Conservation (phyloP, 2,888 invertebrate genomes). For the Smittia sp. region DNA sequence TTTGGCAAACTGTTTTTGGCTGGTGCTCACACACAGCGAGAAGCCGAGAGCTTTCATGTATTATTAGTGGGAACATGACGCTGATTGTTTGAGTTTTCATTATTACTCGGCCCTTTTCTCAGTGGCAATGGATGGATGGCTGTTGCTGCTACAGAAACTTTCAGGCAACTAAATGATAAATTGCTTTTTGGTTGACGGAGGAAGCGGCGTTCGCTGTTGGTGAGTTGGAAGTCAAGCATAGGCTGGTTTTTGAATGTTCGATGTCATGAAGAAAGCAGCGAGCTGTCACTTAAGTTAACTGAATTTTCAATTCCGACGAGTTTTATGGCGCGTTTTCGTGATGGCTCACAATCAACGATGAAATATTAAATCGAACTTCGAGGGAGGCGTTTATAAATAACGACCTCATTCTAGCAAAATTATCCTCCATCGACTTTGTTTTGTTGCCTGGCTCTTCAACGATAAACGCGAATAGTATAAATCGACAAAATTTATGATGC, state of each 20-base stretch:
- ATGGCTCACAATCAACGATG: too few species aligned
- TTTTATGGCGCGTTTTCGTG: too few species aligned
- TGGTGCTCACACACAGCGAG: neutral
- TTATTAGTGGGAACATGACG: conserved; percentile 35
- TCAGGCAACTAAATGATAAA: conserved; percentile 16
- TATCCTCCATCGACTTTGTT: too few species aligned
- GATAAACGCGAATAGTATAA: too few species aligned
- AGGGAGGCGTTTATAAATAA: too few species aligned
- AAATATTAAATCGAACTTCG: too few species aligned
- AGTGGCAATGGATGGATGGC: neutral
- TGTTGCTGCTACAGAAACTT: conserved; percentile 15
- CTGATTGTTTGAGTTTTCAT: conserved; percentile 37
- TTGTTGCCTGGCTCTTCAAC: too few species aligned
- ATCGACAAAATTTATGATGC: too few species aligned
- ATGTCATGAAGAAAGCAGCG: neutral
- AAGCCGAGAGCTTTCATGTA: conserved; percentile 30
- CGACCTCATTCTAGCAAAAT: too few species aligned
- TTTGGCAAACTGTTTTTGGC: conserved; percentile 22
- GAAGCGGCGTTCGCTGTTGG: conserved; percentile 7
- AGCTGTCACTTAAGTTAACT: neutral
- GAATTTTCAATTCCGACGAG: neutral
- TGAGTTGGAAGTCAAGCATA: conserved; percentile 6
- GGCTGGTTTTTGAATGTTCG: neutral
- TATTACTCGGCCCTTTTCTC: conserved; percentile 29
- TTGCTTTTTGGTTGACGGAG: conserved; percentile 3